Evolutionary conservation across 1,140 invertebrate genomes (phyloP).

Genomic region (Chrysopa pallens): DNA sequence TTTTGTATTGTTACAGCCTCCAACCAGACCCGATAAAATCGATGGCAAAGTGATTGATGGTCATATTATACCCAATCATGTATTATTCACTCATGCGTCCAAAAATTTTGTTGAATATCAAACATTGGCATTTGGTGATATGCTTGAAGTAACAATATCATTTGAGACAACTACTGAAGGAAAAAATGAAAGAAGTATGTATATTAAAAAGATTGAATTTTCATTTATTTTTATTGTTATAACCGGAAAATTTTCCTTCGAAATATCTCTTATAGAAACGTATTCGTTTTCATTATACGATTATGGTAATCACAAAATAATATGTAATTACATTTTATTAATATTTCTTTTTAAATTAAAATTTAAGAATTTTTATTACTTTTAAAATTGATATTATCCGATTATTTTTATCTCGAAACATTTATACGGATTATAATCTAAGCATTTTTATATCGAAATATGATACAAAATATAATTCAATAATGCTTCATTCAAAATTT

Average conservation of each 20-base stretch:
- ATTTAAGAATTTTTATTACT: too few species aligned
- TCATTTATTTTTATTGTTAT: not conserved
- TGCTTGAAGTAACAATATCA: conserved; percentile 61
- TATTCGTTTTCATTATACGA: not conserved
- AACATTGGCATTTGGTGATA: conserved; percentile 64
- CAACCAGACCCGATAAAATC: conserved; percentile 44
- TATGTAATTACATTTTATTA: too few species aligned
- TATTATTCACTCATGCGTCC: conserved; percentile 70
- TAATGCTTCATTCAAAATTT: too few species aligned
- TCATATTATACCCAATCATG: conserved; percentile 72
- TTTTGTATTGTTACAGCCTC: conserved; percentile 27
- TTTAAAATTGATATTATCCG: too few species aligned
- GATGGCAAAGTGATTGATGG: conserved; percentile 74
- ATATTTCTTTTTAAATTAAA: too few species aligned
- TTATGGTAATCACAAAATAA: too few species aligned
- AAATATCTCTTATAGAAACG: conserved; percentile 1
- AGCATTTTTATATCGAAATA: too few species aligned
- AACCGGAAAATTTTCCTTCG: conserved; percentile 3
- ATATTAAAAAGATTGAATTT: not conserved
- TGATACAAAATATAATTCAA: too few species aligned
- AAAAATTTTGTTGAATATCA: conserved; percentile 46
- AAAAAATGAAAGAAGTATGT: conserved; percentile 35
- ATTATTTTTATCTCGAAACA: too few species aligned
- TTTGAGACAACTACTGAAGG: conserved; percentile 44
- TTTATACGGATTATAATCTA: too few species aligned